A percentile compares a stretch with the other conserved stretches of the same genome.
Conservation (phyloP, 2,888 invertebrate species). For the Drosophila algonquin region DNA sequence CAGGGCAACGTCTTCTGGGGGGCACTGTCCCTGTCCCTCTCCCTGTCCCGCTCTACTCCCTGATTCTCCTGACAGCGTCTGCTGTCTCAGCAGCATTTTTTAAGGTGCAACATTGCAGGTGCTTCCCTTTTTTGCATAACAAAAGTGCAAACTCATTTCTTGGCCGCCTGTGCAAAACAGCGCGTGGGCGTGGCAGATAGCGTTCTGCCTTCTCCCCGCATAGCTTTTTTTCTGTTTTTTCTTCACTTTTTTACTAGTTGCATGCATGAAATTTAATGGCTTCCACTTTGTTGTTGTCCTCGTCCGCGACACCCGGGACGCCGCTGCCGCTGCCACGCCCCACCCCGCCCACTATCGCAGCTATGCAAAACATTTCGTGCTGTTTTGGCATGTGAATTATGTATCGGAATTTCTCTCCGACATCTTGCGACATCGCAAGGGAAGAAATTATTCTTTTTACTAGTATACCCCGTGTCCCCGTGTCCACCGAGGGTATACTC, state of each 20-base stretch:
- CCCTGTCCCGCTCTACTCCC: background rate
- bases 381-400: conserved; percentile 78
- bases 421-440: conserved; percentile 21
- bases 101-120: conserved; percentile 76
- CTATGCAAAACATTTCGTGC: conserved; percentile 72
- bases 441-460: conserved; percentile 26
- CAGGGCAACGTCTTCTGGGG: conserved; percentile 47
- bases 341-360: conserved; percentile 29
- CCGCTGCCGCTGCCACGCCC: conserved; percentile 49
- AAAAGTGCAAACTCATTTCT: conserved; percentile 80
- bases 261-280: conserved; percentile 80
- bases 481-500: background rate
- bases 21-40: background rate
- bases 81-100: conserved; percentile 71
- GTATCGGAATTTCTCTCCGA: conserved; percentile 53
- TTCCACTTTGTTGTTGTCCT: conserved; percentile 77
- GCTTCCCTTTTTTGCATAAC: conserved; percentile 65
- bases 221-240: conserved; percentile 4
- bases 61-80: conserved; percentile 36
- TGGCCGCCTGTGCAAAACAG: conserved; percentile 44
- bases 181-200: conserved; percentile 75
- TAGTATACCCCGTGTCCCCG: background rate
- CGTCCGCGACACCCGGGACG: conserved; percentile 48
- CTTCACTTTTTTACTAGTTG: conserved; percentile 59
- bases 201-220: conserved; percentile 12